These are phyloP conservation scores for Petrolisthes cinctipes DNA, from an alignment of 2,888 invertebrate genomes.

Conservation along the genomic window DNA sequence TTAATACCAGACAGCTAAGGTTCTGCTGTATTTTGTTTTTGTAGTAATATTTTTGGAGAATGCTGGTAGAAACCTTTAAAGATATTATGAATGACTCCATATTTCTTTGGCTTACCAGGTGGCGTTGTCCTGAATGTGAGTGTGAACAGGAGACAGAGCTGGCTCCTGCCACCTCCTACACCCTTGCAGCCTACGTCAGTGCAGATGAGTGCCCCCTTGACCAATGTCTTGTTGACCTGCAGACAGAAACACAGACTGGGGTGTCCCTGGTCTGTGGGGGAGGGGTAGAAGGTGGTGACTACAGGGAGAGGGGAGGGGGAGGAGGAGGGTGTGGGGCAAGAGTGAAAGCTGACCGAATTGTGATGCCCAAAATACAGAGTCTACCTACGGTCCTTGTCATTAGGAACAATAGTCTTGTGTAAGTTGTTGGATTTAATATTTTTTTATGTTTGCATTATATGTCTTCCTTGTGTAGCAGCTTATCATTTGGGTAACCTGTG, in stretches of 20 bases:
- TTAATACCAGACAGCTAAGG: no score
- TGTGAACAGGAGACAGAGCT: slow-evolving; percentile 56
- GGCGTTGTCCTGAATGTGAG: slow-evolving; percentile 60
- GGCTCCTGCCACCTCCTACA: slow-evolving; percentile 61
- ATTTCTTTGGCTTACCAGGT: slow-evolving; percentile 29
- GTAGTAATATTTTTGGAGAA: neutral
- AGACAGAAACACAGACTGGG: slow-evolving; percentile 64
- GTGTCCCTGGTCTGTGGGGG: slow-evolving; percentile 61
- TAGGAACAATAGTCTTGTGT: slow-evolving; percentile 64
- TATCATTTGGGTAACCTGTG: no score
- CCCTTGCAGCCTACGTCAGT: slow-evolving; percentile 64
- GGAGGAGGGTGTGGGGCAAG: slow-evolving; percentile 60
- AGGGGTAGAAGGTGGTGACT: neutral
- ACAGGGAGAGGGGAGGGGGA: slow-evolving; percentile 2
- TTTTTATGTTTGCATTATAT: neutral
- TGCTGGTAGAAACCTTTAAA: no score
- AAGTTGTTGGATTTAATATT: slow-evolving; percentile 9
- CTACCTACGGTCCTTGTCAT: slow-evolving; percentile 60
- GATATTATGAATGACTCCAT: no score
- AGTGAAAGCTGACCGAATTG: slow-evolving; percentile 63
- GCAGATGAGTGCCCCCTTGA: slow-evolving; percentile 63
- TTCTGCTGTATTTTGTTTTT: neutral
- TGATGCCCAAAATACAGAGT: slow-evolving; percentile 61
- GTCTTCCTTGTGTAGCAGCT: no score
- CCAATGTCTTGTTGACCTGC: slow-evolving; percentile 64